These are phyloP conservation scores for Leptinotarsa rubiginosa DNA, from an alignment of 2,888 invertebrate genomes.

Conservation along the genomic window DNA sequence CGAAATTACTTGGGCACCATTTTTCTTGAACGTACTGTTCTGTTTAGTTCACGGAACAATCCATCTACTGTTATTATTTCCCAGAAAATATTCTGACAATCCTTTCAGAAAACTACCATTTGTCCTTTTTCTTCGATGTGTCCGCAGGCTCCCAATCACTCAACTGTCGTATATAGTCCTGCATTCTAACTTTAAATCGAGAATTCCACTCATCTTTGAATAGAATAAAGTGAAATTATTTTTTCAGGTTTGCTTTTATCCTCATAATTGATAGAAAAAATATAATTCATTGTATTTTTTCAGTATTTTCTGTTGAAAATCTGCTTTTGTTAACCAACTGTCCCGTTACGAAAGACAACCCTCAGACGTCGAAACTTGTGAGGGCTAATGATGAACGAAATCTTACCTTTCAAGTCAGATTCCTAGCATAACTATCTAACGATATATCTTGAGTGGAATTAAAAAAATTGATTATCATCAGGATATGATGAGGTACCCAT, in stretches of 20 bases:
- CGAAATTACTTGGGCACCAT: neutral
- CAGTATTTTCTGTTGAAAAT: too few species aligned
- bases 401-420: too few species aligned
- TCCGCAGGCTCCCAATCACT: constrained; percentile 13
- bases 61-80: neutral
- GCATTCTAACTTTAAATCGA: constrained; percentile 3
- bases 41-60: neutral
- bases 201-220: constrained; percentile 4
- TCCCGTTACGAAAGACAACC: too few species aligned
- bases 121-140: constrained; percentile 2
- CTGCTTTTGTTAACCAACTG: too few species aligned
- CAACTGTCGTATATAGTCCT: constrained; percentile 21
- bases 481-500: too few species aligned
- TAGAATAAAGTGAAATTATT: neutral
- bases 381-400: too few species aligned
- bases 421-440: too few species aligned
- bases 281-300: too few species aligned
- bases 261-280: too few species aligned
- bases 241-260: neutral
- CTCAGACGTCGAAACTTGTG: too few species aligned
- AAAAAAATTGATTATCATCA: too few species aligned
- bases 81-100: neutral
- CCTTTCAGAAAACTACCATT: constrained; percentile 2
- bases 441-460: too few species aligned
- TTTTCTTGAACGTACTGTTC: neutral